phyloP scores from a whole-genome alignment of 2,797 vertebrate genomes.

The Chlorospingus flavigularis region DNA sequence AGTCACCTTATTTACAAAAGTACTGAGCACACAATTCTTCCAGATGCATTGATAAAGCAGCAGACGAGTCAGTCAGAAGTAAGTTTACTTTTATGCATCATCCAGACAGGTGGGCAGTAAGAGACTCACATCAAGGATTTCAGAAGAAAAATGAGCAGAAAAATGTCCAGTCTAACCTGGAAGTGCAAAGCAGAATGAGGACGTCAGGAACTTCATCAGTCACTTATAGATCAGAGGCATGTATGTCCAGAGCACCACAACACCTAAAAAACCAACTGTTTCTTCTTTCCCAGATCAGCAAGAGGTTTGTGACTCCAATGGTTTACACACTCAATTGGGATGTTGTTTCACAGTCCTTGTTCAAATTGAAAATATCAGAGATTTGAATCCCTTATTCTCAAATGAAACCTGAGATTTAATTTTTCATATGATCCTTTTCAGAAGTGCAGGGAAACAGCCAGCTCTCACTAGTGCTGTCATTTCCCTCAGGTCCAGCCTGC shows the following conservation, averaged over 20 bases:
- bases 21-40: not conserved
- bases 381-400: not conserved
- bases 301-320: not conserved
- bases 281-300: not conserved
- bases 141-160: not conserved
- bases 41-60: not conserved
- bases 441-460: not conserved
- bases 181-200: not conserved
- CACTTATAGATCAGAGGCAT: not conserved
- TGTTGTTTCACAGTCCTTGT: not conserved
- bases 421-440: not conserved
- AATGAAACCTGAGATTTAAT: not conserved
- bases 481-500: not conserved
- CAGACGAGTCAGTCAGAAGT: not conserved
- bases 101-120: not conserved
- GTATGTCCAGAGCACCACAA: not conserved
- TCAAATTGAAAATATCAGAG: not conserved
- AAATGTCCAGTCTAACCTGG: not conserved
- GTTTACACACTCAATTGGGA: not conserved
- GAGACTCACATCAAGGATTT: not conserved
- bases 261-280: rapidly evolving
- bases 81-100: not conserved
- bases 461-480: not conserved
- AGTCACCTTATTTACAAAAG: not conserved
- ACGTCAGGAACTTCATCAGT: not conserved